phyloP scores from a whole-genome alignment of 53 echinoderm and acorn worm genomes.

The Patiria pectinifera region DNA sequence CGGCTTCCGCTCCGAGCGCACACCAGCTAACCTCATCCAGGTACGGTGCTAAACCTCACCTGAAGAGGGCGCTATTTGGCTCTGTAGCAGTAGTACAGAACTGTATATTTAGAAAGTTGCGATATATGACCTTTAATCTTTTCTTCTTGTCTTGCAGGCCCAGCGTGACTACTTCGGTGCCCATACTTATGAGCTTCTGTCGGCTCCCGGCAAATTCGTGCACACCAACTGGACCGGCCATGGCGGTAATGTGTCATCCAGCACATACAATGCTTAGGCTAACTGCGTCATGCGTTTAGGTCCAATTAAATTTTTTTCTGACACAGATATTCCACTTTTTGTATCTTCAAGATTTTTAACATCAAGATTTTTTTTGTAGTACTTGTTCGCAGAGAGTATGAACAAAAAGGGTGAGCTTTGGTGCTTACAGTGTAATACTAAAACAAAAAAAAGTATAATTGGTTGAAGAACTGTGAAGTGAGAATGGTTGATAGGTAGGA shows the following conservation, averaged over 20 bases:
- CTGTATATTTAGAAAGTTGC: too few relatives aligned
- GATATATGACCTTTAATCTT: not conserved
- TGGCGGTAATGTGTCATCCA: constrained; percentile 91
- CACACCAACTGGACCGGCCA: constrained; percentile 99
- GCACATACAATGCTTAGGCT: constrained; percentile 89
- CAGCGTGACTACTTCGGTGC: constrained; percentile 99
- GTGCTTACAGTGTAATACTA: too few relatives aligned
- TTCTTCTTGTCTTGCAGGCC: constrained; percentile 67
- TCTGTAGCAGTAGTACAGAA: not conserved
- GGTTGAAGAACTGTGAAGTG: too few relatives aligned
- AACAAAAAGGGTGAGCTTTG: too few relatives aligned
- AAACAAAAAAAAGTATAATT: too few relatives aligned
- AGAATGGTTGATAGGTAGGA: too few relatives aligned
- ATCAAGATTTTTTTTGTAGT: not conserved
- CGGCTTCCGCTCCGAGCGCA: constrained; percentile 89
- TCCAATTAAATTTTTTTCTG: not conserved
- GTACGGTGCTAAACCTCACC: constrained; percentile 26
- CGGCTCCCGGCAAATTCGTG: constrained; percentile 87
- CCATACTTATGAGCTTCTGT: constrained; percentile 97
- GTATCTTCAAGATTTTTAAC: not conserved
- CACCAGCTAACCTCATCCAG: constrained; percentile 98
- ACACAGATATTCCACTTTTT: not conserved
- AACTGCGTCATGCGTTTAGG: not conserved
- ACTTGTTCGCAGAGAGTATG: too few relatives aligned
- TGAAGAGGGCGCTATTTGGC: not conserved